Evolutionary conservation across 2,113 vertebrate species (phyloP).

Genomic region (Pangasianodon gigas): DNA sequence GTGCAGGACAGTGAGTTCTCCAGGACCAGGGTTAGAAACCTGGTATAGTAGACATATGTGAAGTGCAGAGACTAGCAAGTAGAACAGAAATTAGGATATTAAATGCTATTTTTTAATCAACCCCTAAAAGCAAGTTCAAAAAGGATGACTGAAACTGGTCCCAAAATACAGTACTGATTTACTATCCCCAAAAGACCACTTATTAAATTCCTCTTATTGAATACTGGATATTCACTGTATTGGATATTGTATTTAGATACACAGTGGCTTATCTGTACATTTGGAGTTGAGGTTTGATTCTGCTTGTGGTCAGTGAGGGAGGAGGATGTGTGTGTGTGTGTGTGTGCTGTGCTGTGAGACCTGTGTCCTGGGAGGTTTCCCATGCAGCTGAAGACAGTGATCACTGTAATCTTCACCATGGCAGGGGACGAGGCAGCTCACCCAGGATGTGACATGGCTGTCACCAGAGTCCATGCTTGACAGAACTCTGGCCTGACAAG

Average conservation of each 20-base stretch:
- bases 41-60: background rate
- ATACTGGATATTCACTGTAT: background rate
- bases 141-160: background rate
- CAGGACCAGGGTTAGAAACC: background rate
- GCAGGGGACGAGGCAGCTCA: constrained; percentile 65
- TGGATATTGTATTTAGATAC: background rate
- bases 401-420: constrained; percentile 67
- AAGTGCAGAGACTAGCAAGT: background rate
- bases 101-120: background rate
- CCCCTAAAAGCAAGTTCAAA: background rate
- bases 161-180: background rate
- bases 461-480: constrained; percentile 68
- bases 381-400: constrained; percentile 62
- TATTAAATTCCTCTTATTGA: background rate
- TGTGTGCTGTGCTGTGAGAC: constrained; percentile 14
- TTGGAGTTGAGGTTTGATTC: background rate
- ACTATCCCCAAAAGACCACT: background rate
- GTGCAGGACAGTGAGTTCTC: background rate
- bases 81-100: background rate
- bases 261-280: background rate
- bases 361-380: constrained; percentile 54
- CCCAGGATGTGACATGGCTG: constrained; percentile 68
- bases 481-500: constrained; percentile 69
- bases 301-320: constrained; percentile 9
- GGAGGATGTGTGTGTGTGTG: constrained; percentile 37